These are phyloP conservation scores for Dolichotis patagonum DNA, from an alignment of 2,113 vertebrate species.

Conservation along the genomic window DNA sequence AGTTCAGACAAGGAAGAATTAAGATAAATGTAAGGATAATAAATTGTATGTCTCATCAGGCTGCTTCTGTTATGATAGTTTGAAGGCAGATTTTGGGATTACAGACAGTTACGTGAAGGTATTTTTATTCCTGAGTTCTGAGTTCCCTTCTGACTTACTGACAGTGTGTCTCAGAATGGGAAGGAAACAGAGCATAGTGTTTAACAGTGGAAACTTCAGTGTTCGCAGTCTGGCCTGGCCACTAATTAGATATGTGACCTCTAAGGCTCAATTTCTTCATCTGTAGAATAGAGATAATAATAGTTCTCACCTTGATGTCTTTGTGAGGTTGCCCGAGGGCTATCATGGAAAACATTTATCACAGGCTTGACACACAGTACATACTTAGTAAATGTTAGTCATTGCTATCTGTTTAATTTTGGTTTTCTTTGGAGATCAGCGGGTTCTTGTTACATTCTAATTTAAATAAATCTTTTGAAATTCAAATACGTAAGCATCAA, in stretches of 20 bases:
- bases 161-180: not conserved
- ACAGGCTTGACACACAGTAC: not conserved
- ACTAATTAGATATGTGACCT: not conserved
- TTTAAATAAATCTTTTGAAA: constrained; percentile 48
- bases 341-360: not conserved
- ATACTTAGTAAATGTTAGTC: not conserved
- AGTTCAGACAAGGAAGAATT: not conserved
- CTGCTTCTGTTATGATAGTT: not conserved
- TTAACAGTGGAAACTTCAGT: not conserved
- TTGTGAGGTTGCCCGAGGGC: constrained; percentile 4
- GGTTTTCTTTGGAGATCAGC: not conserved
- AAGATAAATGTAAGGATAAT: not conserved
- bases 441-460: constrained; percentile 40
- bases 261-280: constrained; percentile 8
- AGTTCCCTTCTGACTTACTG: not conserved
- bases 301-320: not conserved
- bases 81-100: not conserved
- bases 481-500: not conserved
- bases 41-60: not conserved
- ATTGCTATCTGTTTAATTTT: constrained; percentile 36
- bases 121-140: not conserved
- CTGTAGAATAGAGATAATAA: constrained; percentile 8
- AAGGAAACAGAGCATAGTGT: not conserved
- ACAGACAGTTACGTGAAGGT: not conserved
- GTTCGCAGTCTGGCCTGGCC: not conserved